These are phyloP conservation scores for Patella vulgata DNA, from an alignment of 1,140 invertebrate genomes.

Conservation along the genomic window DNA sequence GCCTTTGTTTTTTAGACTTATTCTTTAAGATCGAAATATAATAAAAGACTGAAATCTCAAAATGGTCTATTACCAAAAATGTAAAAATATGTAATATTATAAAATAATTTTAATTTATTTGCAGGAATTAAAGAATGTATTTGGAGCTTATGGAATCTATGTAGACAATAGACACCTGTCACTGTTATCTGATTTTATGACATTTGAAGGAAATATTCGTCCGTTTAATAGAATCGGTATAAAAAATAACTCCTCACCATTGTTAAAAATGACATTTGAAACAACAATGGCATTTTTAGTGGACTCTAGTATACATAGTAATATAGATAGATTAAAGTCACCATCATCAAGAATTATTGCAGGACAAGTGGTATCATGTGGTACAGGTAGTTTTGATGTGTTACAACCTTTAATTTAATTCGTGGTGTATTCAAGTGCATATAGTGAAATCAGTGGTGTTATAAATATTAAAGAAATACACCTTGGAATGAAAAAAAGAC, in stretches of 20 bases:
- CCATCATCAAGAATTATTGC: constrained; percentile 90
- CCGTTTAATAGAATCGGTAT: constrained; percentile 93
- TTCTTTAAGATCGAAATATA: too few species aligned
- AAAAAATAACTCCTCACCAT: constrained; percentile 84
- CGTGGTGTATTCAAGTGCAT: too few species aligned
- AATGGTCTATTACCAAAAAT: too few species aligned
- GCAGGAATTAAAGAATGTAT: constrained; percentile 90
- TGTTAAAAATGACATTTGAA: constrained; percentile 99
- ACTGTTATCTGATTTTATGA: constrained; percentile 98
- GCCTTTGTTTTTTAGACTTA: too few species aligned
- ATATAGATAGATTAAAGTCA: constrained; percentile 81
- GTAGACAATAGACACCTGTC: constrained; percentile 94
- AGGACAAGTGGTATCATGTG: constrained; percentile 83
- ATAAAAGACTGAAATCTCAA: too few species aligned
- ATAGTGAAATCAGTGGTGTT: too few species aligned
- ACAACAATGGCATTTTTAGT: constrained; percentile 89
- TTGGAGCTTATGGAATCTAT: constrained; percentile 94
- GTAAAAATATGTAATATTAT: too few species aligned
- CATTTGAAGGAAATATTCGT: constrained; percentile 87
- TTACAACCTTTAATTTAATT: constrained; percentile 43
- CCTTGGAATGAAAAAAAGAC: too few species aligned
- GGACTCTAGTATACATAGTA: constrained; percentile 77
- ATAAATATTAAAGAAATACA: too few species aligned
- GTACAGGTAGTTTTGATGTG: constrained; percentile 84
- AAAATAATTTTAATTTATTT: constrained; percentile 30